phyloP scores from a whole-genome alignment of 2,888 invertebrate genomes.

The Desoria tigrina region DNA sequence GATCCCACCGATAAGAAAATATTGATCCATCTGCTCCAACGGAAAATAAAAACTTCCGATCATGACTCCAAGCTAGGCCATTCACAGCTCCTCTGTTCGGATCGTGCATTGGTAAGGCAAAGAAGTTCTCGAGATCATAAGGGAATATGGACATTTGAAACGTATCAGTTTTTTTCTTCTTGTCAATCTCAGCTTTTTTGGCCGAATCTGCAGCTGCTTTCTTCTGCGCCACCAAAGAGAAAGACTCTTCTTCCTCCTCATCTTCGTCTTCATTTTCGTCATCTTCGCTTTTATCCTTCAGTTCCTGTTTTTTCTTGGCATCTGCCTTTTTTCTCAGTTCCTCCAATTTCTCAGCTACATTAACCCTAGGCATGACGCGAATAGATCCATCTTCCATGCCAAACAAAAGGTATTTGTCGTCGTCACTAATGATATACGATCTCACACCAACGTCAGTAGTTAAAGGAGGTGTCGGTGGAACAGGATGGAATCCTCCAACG shows the following conservation, averaged over 20 bases:
- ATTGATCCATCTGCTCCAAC: conserved; percentile 76
- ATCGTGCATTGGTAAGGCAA: conserved; percentile 74
- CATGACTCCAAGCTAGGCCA: conserved; percentile 65
- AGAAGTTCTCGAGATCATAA: conserved; percentile 64
- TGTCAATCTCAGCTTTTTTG: neutral
- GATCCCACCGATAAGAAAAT: conserved; percentile 68
- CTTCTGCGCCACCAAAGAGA: neutral
- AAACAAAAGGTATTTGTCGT: conserved; percentile 62
- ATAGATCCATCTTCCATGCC: conserved; percentile 66
- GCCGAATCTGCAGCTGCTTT: neutral
- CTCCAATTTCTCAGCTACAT: conserved; percentile 21
- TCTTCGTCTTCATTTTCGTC: conserved; percentile 10
- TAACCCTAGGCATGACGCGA: conserved; percentile 57
- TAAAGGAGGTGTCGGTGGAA: conserved; percentile 60
- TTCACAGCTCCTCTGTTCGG: conserved; percentile 69
- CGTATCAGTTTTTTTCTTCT: conserved; percentile 25
- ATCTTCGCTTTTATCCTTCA: neutral
- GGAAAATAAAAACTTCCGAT: conserved; percentile 63
- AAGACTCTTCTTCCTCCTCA: conserved; percentile 16
- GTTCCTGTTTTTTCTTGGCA: conserved; percentile 12
- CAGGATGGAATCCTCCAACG: conserved; percentile 59
- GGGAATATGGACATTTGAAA: conserved; percentile 46
- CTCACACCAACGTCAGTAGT: conserved; percentile 61
- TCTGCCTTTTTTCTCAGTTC: conserved; percentile 23
- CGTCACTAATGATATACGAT: conserved; percentile 57